phyloP scores from a whole-genome alignment of 2,113 vertebrate species.

The Tetrax tetrax region DNA sequence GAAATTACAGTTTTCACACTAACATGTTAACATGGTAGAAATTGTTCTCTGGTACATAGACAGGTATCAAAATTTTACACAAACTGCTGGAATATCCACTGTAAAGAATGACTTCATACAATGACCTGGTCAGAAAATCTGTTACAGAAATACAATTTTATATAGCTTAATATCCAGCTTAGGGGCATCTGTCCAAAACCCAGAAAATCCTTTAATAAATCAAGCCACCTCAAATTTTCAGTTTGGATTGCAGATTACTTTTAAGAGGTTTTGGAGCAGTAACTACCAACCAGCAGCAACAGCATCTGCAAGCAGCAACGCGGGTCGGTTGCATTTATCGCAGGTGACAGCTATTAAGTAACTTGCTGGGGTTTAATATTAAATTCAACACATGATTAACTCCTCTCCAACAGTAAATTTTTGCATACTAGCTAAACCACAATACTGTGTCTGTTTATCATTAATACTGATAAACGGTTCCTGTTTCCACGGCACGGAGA shows the following conservation, averaged over 20 bases:
- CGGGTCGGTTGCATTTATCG: background rate
- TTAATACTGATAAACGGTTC: constrained; percentile 11
- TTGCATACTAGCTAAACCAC: constrained; percentile 9
- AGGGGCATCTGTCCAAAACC: background rate
- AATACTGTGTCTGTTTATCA: background rate
- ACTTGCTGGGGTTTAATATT: constrained; percentile 44
- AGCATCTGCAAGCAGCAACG: background rate
- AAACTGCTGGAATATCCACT: background rate
- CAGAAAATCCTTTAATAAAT: background rate
- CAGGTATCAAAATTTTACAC: background rate
- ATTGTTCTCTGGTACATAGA: background rate
- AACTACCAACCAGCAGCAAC: background rate
- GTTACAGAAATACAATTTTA: background rate
- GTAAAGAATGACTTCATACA: background rate
- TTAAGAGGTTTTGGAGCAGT: background rate
- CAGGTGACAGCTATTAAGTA: constrained; percentile 8
- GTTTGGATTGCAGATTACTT: background rate
- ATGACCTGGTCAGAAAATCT: background rate
- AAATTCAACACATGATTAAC: constrained; percentile 25
- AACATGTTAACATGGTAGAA: background rate
- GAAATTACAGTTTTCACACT: background rate
- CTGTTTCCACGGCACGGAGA: background rate
- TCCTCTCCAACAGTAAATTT: background rate
- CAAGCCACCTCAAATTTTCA: background rate
- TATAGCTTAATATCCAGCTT: background rate